Conservation (phyloP, 2,888 invertebrate genomes). For the Leucoptera coffeella region DNA sequence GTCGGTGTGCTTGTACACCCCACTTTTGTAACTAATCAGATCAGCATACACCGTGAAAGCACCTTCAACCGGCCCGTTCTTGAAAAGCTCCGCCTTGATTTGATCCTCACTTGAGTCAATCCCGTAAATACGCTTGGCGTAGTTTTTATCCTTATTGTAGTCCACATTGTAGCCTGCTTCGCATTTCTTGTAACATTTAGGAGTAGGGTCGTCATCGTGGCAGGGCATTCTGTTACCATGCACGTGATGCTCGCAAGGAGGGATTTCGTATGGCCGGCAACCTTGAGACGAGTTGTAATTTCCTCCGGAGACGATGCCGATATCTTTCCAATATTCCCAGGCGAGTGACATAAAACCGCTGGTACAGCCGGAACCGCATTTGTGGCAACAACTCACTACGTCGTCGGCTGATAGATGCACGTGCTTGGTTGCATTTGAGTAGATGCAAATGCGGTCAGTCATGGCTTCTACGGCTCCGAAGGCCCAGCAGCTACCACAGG, state of each 20-base stretch:
- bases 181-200: conserved; percentile 68
- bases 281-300: conserved; percentile 71
- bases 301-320: conserved; percentile 86
- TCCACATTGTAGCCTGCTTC: conserved; percentile 58
- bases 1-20: conserved; percentile 61
- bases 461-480: conserved; percentile 89
- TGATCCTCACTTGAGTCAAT: conserved; percentile 55
- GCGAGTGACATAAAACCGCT: conserved; percentile 77
- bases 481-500: conserved; percentile 93
- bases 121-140: conserved; percentile 61
- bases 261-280: conserved; percentile 80
- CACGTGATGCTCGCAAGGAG: conserved; percentile 86
- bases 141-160: conserved; percentile 71
- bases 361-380: conserved; percentile 76
- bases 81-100: conserved; percentile 78
- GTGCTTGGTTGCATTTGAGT: conserved; percentile 63
- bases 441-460: conserved; percentile 84
- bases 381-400: conserved; percentile 72
- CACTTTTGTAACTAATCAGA: conserved; percentile 76
- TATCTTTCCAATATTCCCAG: conserved; percentile 81
- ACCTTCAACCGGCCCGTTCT: conserved; percentile 84
- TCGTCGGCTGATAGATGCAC: conserved; percentile 82
- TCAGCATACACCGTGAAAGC: conserved; percentile 85
- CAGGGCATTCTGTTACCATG: conserved; percentile 72
- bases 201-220: conserved; percentile 63